A percentile compares a stretch with the other conserved stretches of the same genome.
These are phyloP conservation scores for Hirtodrosophila alboralis DNA, from an alignment of 2,888 invertebrate species.

Conservation along the genomic window DNA sequence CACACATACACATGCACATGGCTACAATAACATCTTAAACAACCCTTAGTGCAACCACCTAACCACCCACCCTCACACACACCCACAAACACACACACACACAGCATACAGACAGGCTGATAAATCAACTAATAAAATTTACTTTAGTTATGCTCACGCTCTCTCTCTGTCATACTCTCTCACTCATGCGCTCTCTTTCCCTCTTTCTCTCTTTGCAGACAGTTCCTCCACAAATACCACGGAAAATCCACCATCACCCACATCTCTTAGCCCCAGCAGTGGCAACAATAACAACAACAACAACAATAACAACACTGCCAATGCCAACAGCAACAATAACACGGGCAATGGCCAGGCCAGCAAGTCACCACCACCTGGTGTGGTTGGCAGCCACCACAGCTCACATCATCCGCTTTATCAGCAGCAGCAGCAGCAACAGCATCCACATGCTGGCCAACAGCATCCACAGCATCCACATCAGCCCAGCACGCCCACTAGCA, in stretches of 20 bases:
- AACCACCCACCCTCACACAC: not conserved
- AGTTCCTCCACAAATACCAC: conserved; percentile 90
- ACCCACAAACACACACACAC: conserved; percentile 13
- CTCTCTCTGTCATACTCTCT: conserved; percentile 35
- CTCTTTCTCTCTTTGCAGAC: conserved; percentile 85
- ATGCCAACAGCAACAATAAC: conserved; percentile 81
- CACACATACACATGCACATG: conserved; percentile 15
- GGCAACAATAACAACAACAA: conserved; percentile 81
- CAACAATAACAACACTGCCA: conserved; percentile 44
- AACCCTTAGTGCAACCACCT: conserved; percentile 52
- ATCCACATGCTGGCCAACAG: conserved; percentile 51
- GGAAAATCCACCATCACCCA: conserved; percentile 86
- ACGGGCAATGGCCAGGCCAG: conserved; percentile 56
- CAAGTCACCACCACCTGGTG: conserved; percentile 79
- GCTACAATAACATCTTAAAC: conserved; percentile 36
- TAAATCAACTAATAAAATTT: conserved; percentile 67
- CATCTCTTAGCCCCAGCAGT: conserved; percentile 87
- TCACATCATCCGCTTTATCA: conserved; percentile 57
- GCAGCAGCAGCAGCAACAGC: conserved; percentile 45
- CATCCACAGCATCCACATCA: conserved; percentile 84
- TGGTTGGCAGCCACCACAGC: conserved; percentile 47
- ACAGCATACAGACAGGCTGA: conserved; percentile 23
- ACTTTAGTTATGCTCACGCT: conserved; percentile 16
- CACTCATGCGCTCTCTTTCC: conserved; percentile 28
- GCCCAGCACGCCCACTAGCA: conserved; percentile 80